A percentile compares a stretch with the other conserved stretches of the same genome.
phyloP scores from a whole-genome alignment of 2,797 vertebrate genomes.

The Pantherophis alleghaniensis region DNA sequence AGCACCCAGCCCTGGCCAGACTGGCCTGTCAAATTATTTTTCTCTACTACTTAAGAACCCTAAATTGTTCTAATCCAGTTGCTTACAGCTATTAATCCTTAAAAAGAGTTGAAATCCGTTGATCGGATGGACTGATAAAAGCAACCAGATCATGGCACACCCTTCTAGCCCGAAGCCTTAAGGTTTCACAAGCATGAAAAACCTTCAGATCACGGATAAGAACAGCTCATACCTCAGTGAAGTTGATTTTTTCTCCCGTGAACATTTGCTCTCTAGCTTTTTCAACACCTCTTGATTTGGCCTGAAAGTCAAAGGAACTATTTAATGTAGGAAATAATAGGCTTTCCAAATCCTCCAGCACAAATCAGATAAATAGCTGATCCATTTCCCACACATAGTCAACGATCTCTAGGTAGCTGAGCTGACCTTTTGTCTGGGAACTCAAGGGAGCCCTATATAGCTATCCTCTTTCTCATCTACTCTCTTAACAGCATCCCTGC shows the following conservation, averaged over 20 bases:
- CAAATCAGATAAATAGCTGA: background rate
- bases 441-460: background rate
- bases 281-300: constrained; percentile 88
- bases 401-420: background rate
- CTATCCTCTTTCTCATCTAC: background rate
- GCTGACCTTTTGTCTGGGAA: background rate
- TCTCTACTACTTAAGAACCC: background rate
- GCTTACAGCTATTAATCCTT: background rate
- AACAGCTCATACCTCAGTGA: constrained; percentile 85
- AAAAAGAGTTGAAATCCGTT: background rate
- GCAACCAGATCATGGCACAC: background rate
- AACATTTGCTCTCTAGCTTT: constrained; percentile 90
- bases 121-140: background rate
- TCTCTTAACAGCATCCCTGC: background rate
- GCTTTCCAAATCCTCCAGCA: constrained; percentile 4
- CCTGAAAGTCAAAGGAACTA: constrained; percentile 72
- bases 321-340: constrained; percentile 9
- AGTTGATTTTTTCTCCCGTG: constrained; percentile 93
- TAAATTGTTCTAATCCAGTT: background rate
- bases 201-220: background rate
- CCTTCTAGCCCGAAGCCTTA: background rate
- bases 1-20: background rate
- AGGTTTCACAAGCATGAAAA: background rate
- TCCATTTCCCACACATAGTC: too few species aligned
- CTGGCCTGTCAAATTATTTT: background rate